Base-by-base conservation (phyloP, 2,888 invertebrate genomes). In the Thereva unica region DNA sequence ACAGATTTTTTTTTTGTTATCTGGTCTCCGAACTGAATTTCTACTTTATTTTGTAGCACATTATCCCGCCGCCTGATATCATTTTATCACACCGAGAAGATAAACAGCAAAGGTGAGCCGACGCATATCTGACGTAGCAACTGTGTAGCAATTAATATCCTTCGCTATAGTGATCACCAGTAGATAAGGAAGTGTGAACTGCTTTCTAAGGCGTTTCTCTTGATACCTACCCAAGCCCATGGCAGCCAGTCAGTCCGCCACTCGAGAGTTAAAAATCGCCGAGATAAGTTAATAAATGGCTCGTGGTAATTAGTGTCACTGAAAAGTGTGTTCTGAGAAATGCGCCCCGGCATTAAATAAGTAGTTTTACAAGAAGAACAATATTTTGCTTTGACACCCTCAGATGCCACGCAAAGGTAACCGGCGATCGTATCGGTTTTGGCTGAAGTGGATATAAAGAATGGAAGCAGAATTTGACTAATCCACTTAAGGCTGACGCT, bases 111-210 rank as follows among this genome's bases (percentile, higher is more conserved):
- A 64, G 64, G 53, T 53, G 44, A 64, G 64, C 64, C 64, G 64
- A 52, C 64, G 53, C 53, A 8, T 64, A 64, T 64, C 64, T 64
- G 12, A 35, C 44, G 6, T 35, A 42, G 64, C 64, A 52, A 64
- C 52, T 64, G 64, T 64, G 64, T 64, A 64, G 64, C 64, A 64
- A 64, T 64, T 64, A 64, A 64, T 64, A 64, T 64, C 35, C 42
- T 5, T 42, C 42, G n/a, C 23, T 23, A 40, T 52, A 64, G 37
- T 64, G 64, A 64, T 64, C 40, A 44, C 52, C 44, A 23, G 37
- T 53, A 23, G 64, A 64, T 64, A 64, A 64, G 44, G 37, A 64
- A 52, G 64, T 64, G 64, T 64, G 64, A 64, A 64, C 64, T 53
- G 64, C 35, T 53, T 53, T 64, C 64, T 64, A 64, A 63, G 44